Base-by-base conservation (phyloP, 2,888 invertebrate genomes). In the Drosophila kambysellisi region DNA sequence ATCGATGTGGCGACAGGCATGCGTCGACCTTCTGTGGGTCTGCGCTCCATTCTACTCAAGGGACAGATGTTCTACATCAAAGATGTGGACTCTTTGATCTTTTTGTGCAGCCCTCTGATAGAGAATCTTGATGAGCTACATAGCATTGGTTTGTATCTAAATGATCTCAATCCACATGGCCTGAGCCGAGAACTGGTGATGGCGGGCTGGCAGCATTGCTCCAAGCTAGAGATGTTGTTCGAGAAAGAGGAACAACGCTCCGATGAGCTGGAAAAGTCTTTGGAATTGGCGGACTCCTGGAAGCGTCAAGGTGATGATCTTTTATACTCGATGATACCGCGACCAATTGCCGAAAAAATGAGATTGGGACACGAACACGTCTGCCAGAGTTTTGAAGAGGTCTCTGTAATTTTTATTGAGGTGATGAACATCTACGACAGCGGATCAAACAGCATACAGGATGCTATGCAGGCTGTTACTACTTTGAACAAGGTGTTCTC, bases 251-350 rank as follows among this genome's bases (percentile, higher is more conserved):
- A 97, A 89, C 95, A 95, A 85, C 95, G 97, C 65, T 96, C 97
- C 50, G 94, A 95, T 63, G 96, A 97, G 70, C 93, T 98, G 70
- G 97, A 97, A 89, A 95, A 96, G 80, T 97, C 96, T 48, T 94
- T 97, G 87, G 94, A 95, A 60, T 94, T 97, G 29, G 94, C 96
- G 20, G 97, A 98, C 90, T 95, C 96, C 37, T 98, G 97, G 97
- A 97, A 97, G 92, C 95, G 96, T 70, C 95, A 96, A 79, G 97
- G 97, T 0, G 97, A 98, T 90, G 97, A 97, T 79, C 94, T 98
- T 5, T 94, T 98, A 0, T 98, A 98, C 91, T 97, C 98, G 0
- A 98, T 98, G 98, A 97, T 98, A 89, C 98, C 98, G 0, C 95
- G 96, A 87, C 95, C 96, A 4, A 96, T 98, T n/a, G 98, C 97